Conservation (phyloP, 2,888 invertebrate species). For the Mechanitis messenoides region DNA sequence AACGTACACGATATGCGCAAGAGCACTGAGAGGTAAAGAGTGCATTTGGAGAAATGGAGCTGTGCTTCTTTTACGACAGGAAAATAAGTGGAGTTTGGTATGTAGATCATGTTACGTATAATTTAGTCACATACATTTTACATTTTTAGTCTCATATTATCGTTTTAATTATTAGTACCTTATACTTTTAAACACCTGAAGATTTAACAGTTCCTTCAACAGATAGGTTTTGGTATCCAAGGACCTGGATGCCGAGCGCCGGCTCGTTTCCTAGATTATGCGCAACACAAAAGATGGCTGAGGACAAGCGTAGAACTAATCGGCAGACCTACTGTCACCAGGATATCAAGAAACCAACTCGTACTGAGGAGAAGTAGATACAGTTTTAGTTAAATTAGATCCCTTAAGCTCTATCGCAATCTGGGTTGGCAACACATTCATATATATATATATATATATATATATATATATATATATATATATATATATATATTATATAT, state of each 20-base stretch:
- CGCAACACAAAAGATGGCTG: conserved; percentile 44
- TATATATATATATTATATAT: too few relatives aligned
- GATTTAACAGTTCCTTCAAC: background rate
- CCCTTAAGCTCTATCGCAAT: too few relatives aligned
- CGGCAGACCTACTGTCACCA: conserved; percentile 45
- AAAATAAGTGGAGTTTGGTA: conserved; percentile 2
- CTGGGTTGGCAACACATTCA: too few relatives aligned
- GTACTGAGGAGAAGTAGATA: conserved; percentile 44
- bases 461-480: too few relatives aligned
- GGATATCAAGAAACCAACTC: conserved; percentile 37
- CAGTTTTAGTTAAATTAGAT: background rate
- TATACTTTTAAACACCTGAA: background rate
- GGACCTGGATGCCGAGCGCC: conserved; percentile 52
- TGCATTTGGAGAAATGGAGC: background rate
- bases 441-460: too few relatives aligned
- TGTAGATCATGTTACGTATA: background rate
- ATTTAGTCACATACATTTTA: too few relatives aligned
- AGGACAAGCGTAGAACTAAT: conserved; percentile 34
- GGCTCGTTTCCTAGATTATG: conserved; percentile 50
- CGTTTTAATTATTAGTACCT: background rate
- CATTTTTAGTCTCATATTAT: too few relatives aligned
- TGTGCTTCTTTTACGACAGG: background rate
- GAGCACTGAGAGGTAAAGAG: conserved; percentile 22
- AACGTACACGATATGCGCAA: conserved; percentile 42
- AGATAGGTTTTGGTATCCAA: conserved; percentile 51